A percentile compares a stretch with the other conserved stretches of the same genome.
Evolutionary conservation across 2,888 invertebrate genomes (phyloP).

Genomic region (Erebia palarica): DNA sequence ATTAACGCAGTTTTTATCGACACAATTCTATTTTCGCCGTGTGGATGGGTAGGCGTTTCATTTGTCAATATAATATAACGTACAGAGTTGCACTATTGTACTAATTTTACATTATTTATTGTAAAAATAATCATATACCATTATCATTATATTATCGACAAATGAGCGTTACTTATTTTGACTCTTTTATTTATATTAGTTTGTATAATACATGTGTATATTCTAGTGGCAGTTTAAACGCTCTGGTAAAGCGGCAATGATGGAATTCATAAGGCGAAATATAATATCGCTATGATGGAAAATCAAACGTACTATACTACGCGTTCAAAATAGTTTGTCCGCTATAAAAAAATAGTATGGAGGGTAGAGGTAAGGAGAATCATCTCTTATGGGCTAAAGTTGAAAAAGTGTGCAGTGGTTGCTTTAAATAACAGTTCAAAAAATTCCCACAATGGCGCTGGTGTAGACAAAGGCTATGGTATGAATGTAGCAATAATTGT

Average conservation of each 20-base stretch:
- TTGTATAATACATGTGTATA: slow-evolving; percentile 70
- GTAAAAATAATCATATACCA: slow-evolving; percentile 60
- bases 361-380: no score
- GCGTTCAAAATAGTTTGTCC: no score
- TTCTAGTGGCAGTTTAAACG: slow-evolving; percentile 79
- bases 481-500: no score
- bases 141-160: slow-evolving; percentile 45
- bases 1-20: no score
- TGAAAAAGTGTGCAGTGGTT: no score
- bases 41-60: background rate
- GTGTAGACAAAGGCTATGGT: no score
- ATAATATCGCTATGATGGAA: background rate
- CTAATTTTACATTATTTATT: slow-evolving; percentile 46
- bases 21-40: no score
- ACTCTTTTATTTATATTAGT: slow-evolving; percentile 56
- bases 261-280: slow-evolving; percentile 47
- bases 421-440: no score
- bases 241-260: slow-evolving; percentile 62
- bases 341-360: no score
- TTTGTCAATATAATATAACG: background rate
- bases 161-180: slow-evolving; percentile 64
- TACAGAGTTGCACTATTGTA: background rate
- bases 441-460: no score
- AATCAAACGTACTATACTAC: no score
- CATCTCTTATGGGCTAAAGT: no score